Conservation (phyloP, 1,140 invertebrate genomes). For the Drosophila santomea region DNA sequence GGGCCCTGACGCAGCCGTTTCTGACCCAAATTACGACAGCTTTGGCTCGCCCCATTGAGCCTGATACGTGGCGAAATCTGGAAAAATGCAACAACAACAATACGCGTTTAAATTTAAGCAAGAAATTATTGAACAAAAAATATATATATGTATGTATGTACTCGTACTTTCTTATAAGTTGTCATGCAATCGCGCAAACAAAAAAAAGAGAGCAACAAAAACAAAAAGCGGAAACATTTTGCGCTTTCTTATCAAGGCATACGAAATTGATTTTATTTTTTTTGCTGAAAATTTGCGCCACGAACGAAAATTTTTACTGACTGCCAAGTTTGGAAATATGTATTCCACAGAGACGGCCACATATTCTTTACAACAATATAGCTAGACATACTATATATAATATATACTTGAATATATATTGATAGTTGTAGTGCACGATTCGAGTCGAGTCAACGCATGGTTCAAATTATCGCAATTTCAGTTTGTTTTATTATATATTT, state of each 20-base stretch:
- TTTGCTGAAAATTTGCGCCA: constrained; percentile 68
- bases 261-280: constrained; percentile 78
- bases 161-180: constrained; percentile 32
- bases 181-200: constrained; percentile 56
- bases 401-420: constrained; percentile 9
- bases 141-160: not conserved
- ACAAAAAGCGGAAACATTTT: constrained; percentile 80
- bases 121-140: constrained; percentile 81
- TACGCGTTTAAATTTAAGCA: constrained; percentile 59
- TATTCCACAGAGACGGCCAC: constrained; percentile 14
- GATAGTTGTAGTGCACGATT: constrained; percentile 37
- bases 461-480: constrained; percentile 78
- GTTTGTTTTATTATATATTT: constrained; percentile 32
- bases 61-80: constrained; percentile 77
- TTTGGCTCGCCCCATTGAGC: constrained; percentile 41
- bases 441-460: constrained; percentile 45
- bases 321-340: constrained; percentile 29
- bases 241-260: constrained; percentile 73
- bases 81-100: constrained; percentile 36
- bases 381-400: not conserved
- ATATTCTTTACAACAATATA: constrained; percentile 17
- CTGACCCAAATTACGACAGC: constrained; percentile 75
- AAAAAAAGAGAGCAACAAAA: constrained; percentile 53
- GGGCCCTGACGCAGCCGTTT: constrained; percentile 64
- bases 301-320: constrained; percentile 46